These are phyloP conservation scores for Hyalella azteca DNA, from an alignment of 2,888 invertebrate genomes.

Conservation along the genomic window DNA sequence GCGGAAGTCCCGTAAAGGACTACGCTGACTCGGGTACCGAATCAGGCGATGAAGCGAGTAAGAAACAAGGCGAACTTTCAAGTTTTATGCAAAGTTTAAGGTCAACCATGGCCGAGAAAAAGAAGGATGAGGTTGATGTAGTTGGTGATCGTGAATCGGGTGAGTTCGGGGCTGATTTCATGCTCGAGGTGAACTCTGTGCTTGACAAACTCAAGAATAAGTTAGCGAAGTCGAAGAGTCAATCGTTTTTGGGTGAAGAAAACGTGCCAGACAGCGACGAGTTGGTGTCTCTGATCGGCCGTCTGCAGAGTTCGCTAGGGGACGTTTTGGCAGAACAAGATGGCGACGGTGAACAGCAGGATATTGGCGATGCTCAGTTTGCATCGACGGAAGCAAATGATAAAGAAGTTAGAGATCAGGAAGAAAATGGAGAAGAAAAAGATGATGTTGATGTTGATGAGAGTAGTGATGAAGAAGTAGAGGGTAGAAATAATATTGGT, in stretches of 20 bases:
- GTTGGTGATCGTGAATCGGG: slow-evolving; percentile 11
- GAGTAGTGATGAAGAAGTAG: slow-evolving; percentile 17
- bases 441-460: slow-evolving; percentile 28
- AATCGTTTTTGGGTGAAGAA: background rate
- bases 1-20: background rate
- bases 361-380: background rate
- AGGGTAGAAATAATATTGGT: slow-evolving; percentile 14
- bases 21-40: slow-evolving; percentile 50
- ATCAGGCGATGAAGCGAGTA: slow-evolving; percentile 48
- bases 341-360: background rate
- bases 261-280: slow-evolving; percentile 69
- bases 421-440: background rate
- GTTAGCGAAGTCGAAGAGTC: slow-evolving; percentile 62
- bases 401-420: slow-evolving; percentile 1
- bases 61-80: slow-evolving; percentile 44
- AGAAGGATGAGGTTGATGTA: background rate
- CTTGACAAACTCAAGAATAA: slow-evolving; percentile 77
- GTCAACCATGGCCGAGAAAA: slow-evolving; percentile 28
- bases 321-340: slow-evolving; percentile 41
- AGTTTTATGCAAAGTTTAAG: slow-evolving; percentile 49
- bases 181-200: slow-evolving; percentile 79
- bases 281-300: slow-evolving; percentile 73
- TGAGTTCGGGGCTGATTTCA: slow-evolving; percentile 66
- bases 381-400: background rate
- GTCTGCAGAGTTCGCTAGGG: slow-evolving; percentile 70